phyloP scores from a whole-genome alignment of 2,888 invertebrate species.

The Imbricaverruca yamaguchii region DNA sequence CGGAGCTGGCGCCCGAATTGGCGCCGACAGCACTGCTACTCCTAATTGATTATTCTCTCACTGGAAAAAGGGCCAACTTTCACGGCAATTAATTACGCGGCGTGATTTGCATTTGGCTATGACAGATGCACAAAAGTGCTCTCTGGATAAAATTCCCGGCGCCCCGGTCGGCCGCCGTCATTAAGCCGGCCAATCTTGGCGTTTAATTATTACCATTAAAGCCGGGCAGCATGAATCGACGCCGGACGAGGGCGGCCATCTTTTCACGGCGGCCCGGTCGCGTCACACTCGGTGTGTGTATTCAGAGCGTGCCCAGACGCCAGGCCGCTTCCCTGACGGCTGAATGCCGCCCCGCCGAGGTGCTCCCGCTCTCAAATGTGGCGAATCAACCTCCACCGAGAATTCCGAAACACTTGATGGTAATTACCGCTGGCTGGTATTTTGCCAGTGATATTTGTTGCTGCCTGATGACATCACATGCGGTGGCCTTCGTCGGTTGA shows the following conservation, averaged over 20 bases:
- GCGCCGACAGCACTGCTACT: neutral
- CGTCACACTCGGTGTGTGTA: neutral
- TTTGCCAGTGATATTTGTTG: neutral
- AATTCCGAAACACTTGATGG: too few relatives aligned
- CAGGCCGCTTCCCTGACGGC: neutral
- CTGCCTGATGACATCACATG: too few relatives aligned
- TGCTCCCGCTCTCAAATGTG: neutral
- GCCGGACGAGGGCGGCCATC: neutral
- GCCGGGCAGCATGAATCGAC: neutral
- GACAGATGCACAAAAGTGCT: conserved; percentile 10
- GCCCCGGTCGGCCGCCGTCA: neutral
- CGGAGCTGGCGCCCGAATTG: neutral
- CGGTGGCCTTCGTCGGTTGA: too few relatives aligned
- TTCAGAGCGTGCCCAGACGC: neutral
- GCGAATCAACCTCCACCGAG: neutral
- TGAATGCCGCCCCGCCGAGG: neutral
- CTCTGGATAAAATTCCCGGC: neutral
- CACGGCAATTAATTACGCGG: conserved; percentile 10
- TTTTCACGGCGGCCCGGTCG: neutral
- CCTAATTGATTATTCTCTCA: conserved; percentile 1
- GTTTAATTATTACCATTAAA: conserved; percentile 16
- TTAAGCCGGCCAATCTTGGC: conserved; percentile 9
- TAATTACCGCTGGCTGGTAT: neutral
- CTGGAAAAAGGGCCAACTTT: conserved; percentile 12
- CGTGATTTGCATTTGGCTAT: conserved; percentile 15